Percentiles rank a stretch among this genome's conserved stretches.
Conservation (phyloP, 1,140 invertebrate genomes). For the Vanessa tameamea region DNA sequence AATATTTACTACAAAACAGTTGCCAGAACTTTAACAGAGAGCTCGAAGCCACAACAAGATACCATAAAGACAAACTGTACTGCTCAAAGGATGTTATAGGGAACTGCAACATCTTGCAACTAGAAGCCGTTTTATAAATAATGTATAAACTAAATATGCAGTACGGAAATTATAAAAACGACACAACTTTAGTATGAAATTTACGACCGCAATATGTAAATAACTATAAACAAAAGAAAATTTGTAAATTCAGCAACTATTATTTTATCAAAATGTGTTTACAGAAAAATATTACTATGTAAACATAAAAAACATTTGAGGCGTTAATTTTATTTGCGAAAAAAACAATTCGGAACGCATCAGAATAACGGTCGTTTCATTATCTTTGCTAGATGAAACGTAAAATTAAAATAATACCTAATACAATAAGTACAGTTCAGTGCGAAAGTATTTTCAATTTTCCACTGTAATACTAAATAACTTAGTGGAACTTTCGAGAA, state of each 20-base stretch:
- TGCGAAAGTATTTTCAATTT: neutral
- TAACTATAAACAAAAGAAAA: too few species aligned
- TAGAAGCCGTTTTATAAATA: neutral
- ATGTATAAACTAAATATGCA: neutral
- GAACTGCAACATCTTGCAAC: neutral
- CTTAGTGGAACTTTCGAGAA: neutral
- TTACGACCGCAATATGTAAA: too few species aligned
- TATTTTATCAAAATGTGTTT: too few species aligned
- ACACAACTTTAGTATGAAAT: neutral
- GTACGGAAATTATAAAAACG: neutral
- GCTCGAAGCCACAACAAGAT: conserved; percentile 8
- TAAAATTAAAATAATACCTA: neutral
- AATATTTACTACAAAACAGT: conserved; percentile 11
- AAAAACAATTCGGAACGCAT: too few species aligned
- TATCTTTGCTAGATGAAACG: neutral
- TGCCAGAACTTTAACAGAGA: conserved; percentile 7
- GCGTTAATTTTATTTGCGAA: too few species aligned
- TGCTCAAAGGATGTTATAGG: conserved; percentile 7
- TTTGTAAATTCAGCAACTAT: too few species aligned
- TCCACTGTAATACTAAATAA: neutral
- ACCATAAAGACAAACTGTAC: conserved; percentile 11
- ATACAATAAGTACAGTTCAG: conserved; percentile 1
- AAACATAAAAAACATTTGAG: too few species aligned
- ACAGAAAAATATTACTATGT: too few species aligned
- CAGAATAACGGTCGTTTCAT: too few species aligned